phyloP scores from a whole-genome alignment of 2,888 invertebrate genomes.

The Aspidapion aeneum region DNA sequence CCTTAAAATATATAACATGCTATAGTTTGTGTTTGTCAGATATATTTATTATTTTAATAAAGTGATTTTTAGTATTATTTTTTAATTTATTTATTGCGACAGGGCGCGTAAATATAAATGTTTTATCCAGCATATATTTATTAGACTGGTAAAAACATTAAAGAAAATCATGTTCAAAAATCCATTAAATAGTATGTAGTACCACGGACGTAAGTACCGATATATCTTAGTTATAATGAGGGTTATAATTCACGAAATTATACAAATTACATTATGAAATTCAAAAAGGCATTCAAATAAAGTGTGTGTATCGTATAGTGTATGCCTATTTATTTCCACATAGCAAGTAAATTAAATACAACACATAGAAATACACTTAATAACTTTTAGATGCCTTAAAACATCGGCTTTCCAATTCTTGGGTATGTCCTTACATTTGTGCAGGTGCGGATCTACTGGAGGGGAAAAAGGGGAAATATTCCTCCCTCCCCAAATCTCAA shows the following conservation, averaged over 20 bases:
- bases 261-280: neutral
- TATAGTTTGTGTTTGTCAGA: too few relatives aligned
- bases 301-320: neutral
- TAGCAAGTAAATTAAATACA: neutral
- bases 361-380: neutral
- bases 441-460: too few relatives aligned
- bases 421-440: too few relatives aligned
- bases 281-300: neutral
- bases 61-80: too few relatives aligned
- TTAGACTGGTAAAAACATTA: neutral
- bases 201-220: neutral
- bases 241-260: neutral
- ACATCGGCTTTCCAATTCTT: neutral
- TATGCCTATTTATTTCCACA: neutral
- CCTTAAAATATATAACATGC: too few relatives aligned
- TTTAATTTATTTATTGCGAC: too few relatives aligned
- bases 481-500: too few relatives aligned
- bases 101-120: too few relatives aligned
- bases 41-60: too few relatives aligned
- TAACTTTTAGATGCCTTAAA: neutral
- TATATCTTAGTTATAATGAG: neutral
- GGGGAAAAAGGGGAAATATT: too few relatives aligned
- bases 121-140: neutral
- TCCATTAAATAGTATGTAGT: neutral
- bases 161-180: neutral